Evolutionary conservation across 2,888 invertebrate species (phyloP).

Genomic region (Callosobruchus maculatus): DNA sequence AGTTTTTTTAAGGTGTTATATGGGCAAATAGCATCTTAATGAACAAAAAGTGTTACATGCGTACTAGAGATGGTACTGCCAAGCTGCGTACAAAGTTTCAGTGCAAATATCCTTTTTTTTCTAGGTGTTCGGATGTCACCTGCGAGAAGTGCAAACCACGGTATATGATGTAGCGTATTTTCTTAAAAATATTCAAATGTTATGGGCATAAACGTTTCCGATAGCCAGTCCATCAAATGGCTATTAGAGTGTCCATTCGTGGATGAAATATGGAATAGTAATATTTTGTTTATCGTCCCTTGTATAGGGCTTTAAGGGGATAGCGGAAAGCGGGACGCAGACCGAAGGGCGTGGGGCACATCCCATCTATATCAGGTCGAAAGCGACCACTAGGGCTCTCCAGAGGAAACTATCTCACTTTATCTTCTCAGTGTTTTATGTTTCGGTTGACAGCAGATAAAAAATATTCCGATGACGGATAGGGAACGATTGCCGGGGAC

Average conservation of each 20-base stretch:
- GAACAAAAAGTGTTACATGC: too few relatives aligned
- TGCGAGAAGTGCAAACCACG: too few relatives aligned
- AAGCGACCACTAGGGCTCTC: conserved; percentile 40
- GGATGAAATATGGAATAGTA: background rate
- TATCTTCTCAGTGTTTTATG: conserved; percentile 50
- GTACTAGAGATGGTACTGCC: too few relatives aligned
- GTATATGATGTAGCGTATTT: too few relatives aligned
- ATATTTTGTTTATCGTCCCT: background rate
- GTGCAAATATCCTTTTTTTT: too few relatives aligned
- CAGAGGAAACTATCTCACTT: conserved; percentile 48
- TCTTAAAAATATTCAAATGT: background rate
- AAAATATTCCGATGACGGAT: conserved; percentile 50
- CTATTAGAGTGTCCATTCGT: background rate
- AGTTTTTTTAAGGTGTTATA: too few relatives aligned
- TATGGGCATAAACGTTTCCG: background rate
- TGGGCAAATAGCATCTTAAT: too few relatives aligned
- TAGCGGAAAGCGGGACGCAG: background rate
- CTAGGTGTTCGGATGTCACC: too few relatives aligned
- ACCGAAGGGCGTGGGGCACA: background rate
- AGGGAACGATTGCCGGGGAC: conserved; percentile 40
- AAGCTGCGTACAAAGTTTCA: too few relatives aligned
- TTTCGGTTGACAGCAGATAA: conserved; percentile 50
- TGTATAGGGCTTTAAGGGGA: background rate
- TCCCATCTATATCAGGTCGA: conserved; percentile 28
- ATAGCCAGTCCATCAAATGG: background rate